Evolutionary conservation across 2,888 invertebrate species (phyloP).

Genomic region (Scaptomyza polygonia): DNA sequence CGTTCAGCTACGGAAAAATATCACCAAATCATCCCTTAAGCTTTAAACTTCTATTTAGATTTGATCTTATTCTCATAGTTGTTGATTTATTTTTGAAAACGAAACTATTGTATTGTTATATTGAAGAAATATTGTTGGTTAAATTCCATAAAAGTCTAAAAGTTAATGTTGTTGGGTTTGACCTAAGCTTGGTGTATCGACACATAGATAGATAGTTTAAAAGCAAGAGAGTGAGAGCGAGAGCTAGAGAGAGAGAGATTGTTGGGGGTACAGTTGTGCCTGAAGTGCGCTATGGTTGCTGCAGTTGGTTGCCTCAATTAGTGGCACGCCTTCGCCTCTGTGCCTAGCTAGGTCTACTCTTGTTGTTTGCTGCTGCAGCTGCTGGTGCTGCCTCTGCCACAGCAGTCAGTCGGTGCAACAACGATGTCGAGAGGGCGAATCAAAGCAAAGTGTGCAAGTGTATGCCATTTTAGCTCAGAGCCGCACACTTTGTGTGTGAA

Average conservation of each 20-base stretch:
- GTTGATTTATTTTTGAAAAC: too few species aligned
- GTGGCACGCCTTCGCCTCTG: conserved; percentile 64
- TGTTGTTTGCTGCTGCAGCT: conserved; percentile 9
- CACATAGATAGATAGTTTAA: not conserved
- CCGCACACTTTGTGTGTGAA: conserved; percentile 76
- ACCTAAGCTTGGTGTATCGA: not conserved
- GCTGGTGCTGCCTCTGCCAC: conserved; percentile 1
- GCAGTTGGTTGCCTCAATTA: conserved; percentile 76
- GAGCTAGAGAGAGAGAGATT: not conserved
- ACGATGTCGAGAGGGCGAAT: conserved; percentile 45
- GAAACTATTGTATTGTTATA: too few species aligned
- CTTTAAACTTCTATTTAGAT: too few species aligned
- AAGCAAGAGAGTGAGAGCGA: not conserved
- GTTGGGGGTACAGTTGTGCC: conserved; percentile 54
- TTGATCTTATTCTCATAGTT: not conserved
- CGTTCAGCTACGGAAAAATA: too few species aligned
- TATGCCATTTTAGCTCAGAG: conserved; percentile 72
- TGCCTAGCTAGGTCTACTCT: conserved; percentile 9
- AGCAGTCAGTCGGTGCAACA: conserved; percentile 8
- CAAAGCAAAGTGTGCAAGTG: conserved; percentile 71
- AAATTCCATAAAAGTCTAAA: not conserved
- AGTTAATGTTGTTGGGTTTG: not conserved
- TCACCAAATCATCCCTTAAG: too few species aligned
- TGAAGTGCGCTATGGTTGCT: conserved; percentile 48
- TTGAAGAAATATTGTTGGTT: not conserved